A percentile compares a stretch with the other conserved stretches of the same genome.
Evolutionary conservation across 2,797 vertebrate species (phyloP).

Genomic region (Malurus leucopterus): DNA sequence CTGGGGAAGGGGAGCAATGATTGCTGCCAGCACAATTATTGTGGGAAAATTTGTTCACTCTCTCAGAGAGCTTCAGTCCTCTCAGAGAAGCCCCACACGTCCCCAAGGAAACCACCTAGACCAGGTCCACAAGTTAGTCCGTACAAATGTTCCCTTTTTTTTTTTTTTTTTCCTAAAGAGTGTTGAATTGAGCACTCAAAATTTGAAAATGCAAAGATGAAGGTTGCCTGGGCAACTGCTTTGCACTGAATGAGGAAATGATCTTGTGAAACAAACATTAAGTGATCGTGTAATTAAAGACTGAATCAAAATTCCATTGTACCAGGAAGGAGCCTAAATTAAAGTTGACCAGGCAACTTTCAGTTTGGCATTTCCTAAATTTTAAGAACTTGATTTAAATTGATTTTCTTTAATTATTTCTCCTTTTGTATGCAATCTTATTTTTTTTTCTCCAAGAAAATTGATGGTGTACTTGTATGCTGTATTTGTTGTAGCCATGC

Average conservation of each 20-base stretch:
- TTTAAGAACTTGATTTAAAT: neutral
- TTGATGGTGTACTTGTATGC: neutral
- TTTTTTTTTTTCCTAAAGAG: neutral
- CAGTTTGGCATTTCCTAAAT: neutral
- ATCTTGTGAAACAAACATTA: conserved; percentile 64
- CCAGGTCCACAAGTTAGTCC: neutral
- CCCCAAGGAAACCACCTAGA: conserved; percentile 1
- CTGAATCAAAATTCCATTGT: conserved; percentile 53
- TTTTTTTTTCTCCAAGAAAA: neutral
- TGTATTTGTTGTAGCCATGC: neutral
- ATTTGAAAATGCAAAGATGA: conserved; percentile 63
- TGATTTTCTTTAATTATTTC: neutral
- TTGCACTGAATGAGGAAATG: conserved; percentile 56
- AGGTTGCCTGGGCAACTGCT: conserved; percentile 66
- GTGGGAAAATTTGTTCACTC: neutral
- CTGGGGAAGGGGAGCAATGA: neutral
- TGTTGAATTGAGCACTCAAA: conserved; percentile 53
- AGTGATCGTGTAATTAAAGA: conserved; percentile 63
- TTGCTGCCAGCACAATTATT: neutral
- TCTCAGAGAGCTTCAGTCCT: neutral
- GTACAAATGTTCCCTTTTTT: neutral
- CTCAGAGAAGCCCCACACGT: accelerated
- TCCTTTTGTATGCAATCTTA: neutral
- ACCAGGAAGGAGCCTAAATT: conserved; percentile 14
- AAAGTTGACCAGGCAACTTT: conserved; percentile 40